Conservation (phyloP, 1,140 invertebrate genomes). For the Pogonomyrmex barbatus region DNA sequence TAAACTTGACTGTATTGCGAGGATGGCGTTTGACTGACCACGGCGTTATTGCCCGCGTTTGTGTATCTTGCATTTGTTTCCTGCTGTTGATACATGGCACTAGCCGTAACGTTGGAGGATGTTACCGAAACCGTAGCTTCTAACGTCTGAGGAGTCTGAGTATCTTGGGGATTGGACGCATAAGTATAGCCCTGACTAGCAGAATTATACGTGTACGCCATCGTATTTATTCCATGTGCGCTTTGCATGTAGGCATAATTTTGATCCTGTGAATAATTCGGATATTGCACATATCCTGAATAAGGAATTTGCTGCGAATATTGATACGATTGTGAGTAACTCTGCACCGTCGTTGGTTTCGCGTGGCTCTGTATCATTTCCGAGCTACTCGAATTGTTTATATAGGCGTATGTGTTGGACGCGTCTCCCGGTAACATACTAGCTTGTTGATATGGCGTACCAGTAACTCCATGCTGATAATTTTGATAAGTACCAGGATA, state of each 20-base stretch:
- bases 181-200: constrained; percentile 82
- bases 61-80: constrained; percentile 85
- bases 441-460: constrained; percentile 57
- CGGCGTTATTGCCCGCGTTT: constrained; percentile 83
- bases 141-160: constrained; percentile 43
- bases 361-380: constrained; percentile 83
- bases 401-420: constrained; percentile 52
- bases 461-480: constrained; percentile 54
- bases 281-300: constrained; percentile 70
- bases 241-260: constrained; percentile 70
- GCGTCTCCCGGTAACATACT: constrained; percentile 40
- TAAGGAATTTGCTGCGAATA: constrained; percentile 77
- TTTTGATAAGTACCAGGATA: constrained; percentile 73
- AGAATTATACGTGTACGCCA: constrained; percentile 86
- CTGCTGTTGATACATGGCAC: constrained; percentile 54
- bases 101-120: not conserved
- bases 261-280: constrained; percentile 69
- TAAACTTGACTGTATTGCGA: constrained; percentile 79
- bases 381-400: constrained; percentile 64
- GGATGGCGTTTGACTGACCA: constrained; percentile 80
- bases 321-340: constrained; percentile 78
- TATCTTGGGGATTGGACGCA: constrained; percentile 61
- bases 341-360: constrained; percentile 75
- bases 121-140: not conserved
- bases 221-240: constrained; percentile 65